phyloP scores from a whole-genome alignment of 2,113 vertebrate species.

The Chitala chitala region DNA sequence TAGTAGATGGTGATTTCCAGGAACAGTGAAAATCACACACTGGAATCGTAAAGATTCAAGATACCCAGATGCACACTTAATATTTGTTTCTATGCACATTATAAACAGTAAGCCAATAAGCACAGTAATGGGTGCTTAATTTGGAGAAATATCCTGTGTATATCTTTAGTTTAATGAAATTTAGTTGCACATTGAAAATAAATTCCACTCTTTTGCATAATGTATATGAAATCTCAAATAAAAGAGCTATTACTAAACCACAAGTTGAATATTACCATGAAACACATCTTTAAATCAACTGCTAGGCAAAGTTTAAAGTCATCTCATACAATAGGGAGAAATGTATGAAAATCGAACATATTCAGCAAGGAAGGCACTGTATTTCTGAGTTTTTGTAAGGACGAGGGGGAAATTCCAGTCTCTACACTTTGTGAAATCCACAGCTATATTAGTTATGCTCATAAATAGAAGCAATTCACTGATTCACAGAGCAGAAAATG shows the following conservation, averaged over 20 bases:
- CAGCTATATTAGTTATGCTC: conserved; percentile 22
- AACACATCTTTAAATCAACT: conserved; percentile 7
- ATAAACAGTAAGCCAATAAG: not conserved
- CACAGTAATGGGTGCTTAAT: not conserved
- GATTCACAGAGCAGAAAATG: conserved; percentile 15
- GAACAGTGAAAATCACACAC: too few species aligned
- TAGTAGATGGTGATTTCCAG: too few species aligned
- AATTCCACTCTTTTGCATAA: not conserved
- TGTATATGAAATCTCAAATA: conserved; percentile 3
- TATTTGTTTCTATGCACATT: not conserved
- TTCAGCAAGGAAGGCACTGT: not conserved
- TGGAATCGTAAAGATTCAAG: too few species aligned
- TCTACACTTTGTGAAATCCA: conserved; percentile 19
- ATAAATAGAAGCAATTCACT: conserved; percentile 26
- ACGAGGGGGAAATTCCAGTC: not conserved
- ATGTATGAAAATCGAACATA: conserved; percentile 12
- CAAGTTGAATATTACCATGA: not conserved
- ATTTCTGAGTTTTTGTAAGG: conserved; percentile 2
- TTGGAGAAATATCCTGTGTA: conserved; percentile 3
- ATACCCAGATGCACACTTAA: not conserved
- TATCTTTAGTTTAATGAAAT: not conserved
- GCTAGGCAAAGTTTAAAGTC: conserved; percentile 13
- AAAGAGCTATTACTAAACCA: not conserved
- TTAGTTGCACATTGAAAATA: not conserved
- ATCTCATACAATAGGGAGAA: not conserved